Percentiles rank a stretch among this genome's conserved stretches.
These are phyloP conservation scores for Epirrhoe tristata DNA, from an alignment of 2,888 invertebrate species.

Conservation along the genomic window DNA sequence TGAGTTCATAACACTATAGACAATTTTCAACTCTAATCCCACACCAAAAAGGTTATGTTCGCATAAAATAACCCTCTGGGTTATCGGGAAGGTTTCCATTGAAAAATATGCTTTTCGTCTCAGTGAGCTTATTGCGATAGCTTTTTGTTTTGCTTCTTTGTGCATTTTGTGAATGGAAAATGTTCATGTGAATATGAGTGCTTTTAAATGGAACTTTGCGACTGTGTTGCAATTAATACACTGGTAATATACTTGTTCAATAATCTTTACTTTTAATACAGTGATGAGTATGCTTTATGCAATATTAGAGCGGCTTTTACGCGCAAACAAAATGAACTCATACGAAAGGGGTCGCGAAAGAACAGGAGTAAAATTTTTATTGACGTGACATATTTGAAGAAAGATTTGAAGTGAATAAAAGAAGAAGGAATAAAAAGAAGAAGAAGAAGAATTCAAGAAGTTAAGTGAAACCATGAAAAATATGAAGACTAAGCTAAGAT, in stretches of 20 bases:
- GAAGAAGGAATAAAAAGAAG: too few species aligned
- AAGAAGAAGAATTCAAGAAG: too few species aligned
- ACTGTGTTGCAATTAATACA: not conserved
- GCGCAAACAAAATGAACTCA: too few species aligned
- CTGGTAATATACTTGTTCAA: not conserved
- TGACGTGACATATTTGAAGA: too few species aligned
- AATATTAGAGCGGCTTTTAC: too few species aligned
- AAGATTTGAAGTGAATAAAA: too few species aligned
- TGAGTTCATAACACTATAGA: not conserved
- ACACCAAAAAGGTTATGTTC: not conserved
- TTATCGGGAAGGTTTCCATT: slow-evolving; percentile 3
- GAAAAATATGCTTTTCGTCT: slow-evolving; percentile 2
- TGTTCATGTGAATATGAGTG: not conserved
- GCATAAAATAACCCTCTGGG: not conserved
- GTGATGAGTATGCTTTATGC: too few species aligned
- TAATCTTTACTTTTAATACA: too few species aligned
- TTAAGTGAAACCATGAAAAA: too few species aligned
- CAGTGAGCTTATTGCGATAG: not conserved
- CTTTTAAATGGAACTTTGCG: not conserved
- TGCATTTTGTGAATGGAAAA: not conserved
- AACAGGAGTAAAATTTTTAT: too few species aligned
- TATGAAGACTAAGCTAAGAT: too few species aligned
- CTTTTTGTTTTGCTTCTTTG: not conserved
- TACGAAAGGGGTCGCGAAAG: too few species aligned
- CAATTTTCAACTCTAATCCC: not conserved